Evolutionary conservation across 2,888 invertebrate genomes (phyloP).

Genomic region (Sipunculus nudus): DNA sequence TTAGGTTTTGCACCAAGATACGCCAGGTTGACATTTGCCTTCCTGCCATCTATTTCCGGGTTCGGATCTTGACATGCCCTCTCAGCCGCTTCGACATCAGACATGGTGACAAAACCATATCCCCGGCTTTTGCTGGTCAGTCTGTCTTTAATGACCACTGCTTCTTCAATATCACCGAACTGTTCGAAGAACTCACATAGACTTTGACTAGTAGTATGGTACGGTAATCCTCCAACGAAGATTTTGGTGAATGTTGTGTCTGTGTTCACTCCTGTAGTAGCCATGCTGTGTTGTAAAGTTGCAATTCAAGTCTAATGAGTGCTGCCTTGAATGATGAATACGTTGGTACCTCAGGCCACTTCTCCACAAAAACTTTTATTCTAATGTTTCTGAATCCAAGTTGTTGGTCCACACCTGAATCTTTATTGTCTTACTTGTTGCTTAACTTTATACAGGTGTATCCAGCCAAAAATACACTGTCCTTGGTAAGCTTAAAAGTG

Average conservation of each 20-base stretch:
- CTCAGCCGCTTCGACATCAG: constrained; percentile 91
- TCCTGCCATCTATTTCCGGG: constrained; percentile 96
- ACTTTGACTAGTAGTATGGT: constrained; percentile 95
- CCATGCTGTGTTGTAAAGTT: too few relatives aligned
- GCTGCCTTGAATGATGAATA: too few relatives aligned
- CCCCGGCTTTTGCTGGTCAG: constrained; percentile 95
- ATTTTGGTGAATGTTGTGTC: constrained; percentile 97
- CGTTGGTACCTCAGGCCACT: too few relatives aligned
- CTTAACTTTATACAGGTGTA: too few relatives aligned
- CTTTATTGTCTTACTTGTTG: too few relatives aligned
- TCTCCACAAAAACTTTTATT: too few relatives aligned
- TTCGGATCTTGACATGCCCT: constrained; percentile 97
- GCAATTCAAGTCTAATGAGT: too few relatives aligned
- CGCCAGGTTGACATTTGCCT: constrained; percentile 97
- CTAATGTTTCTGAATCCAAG: too few relatives aligned
- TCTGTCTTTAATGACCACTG: constrained; percentile 94
- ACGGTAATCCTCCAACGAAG: constrained; percentile 93
- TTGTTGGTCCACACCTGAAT: too few relatives aligned
- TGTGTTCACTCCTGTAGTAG: constrained; percentile 73
- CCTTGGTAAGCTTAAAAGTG: too few relatives aligned
- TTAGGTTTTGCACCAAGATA: constrained; percentile 90
- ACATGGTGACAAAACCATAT: constrained; percentile 96
- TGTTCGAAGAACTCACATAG: constrained; percentile 92
- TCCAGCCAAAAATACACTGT: too few relatives aligned
- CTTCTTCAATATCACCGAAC: constrained; percentile 95